A percentile compares a stretch with the other conserved stretches of the same genome.
phyloP scores from a whole-genome alignment of 2,797 vertebrate species.

The Scarus forsteni region DNA sequence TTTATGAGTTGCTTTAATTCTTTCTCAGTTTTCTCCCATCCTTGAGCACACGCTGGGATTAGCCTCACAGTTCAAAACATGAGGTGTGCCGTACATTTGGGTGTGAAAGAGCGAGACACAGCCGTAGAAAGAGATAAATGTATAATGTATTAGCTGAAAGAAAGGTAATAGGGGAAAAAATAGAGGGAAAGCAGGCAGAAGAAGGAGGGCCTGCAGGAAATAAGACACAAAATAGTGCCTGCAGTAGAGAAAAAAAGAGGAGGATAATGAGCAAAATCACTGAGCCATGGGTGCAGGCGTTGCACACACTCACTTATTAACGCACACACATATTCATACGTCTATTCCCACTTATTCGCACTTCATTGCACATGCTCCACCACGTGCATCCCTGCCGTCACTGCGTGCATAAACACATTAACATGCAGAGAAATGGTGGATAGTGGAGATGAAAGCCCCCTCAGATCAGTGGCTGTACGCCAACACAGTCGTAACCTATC shows the following conservation, averaged over 20 bases:
- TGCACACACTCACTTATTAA: conserved; percentile 51
- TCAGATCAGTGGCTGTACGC: conserved; percentile 68
- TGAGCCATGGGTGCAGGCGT: conserved; percentile 59
- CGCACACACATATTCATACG: conserved; percentile 53
- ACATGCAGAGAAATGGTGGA: conserved; percentile 67
- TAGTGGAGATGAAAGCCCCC: conserved; percentile 73
- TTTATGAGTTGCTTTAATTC: conserved; percentile 37
- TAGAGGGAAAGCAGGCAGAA: conserved; percentile 11
- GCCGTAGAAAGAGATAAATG: conserved; percentile 16
- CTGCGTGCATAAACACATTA: conserved; percentile 58
- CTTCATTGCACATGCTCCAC: conserved; percentile 37
- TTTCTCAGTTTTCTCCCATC: conserved; percentile 30
- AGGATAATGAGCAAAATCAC: conserved; percentile 74
- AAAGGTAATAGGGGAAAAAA: conserved; percentile 16
- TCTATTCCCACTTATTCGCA: conserved; percentile 44
- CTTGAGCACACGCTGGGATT: conserved; percentile 17
- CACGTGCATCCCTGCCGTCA: conserved; percentile 45
- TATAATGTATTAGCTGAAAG: conserved; percentile 18
- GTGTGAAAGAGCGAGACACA: conserved; percentile 17
- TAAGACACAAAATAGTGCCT: conserved; percentile 45
- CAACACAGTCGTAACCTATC: conserved; percentile 70
- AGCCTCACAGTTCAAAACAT: conserved; percentile 32
- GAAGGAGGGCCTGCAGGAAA: conserved; percentile 29
- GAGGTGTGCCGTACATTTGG: conserved; percentile 12
- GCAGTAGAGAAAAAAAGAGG: conserved; percentile 46